A percentile compares a stretch with the other conserved stretches of the same genome.
Evolutionary conservation across 2,113 vertebrate genomes (phyloP).

Genomic region (Percina caprodes): DNA sequence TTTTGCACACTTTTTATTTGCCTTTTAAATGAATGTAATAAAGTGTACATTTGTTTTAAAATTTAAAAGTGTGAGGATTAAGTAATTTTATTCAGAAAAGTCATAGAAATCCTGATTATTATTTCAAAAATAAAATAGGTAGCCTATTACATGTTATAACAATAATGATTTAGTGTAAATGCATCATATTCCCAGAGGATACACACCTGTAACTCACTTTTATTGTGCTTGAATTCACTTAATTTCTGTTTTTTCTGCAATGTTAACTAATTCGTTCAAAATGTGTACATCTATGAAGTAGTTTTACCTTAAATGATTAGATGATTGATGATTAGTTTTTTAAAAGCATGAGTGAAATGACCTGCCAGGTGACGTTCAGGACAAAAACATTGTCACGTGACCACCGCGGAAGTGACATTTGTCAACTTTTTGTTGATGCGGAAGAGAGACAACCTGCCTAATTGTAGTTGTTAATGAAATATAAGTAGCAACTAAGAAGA

Average conservation of each 20-base stretch:
- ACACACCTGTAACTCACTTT: slow-evolving; percentile 1
- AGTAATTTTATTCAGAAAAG: background rate
- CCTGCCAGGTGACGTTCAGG: background rate
- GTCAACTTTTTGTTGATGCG: slow-evolving; percentile 38
- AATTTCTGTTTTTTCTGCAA: no score
- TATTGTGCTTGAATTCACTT: background rate
- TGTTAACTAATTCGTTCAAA: background rate
- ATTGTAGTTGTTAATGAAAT: background rate
- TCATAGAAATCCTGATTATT: background rate
- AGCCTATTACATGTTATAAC: background rate
- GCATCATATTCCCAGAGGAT: background rate
- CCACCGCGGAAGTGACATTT: slow-evolving; percentile 67
- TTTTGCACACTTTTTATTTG: slow-evolving; percentile 69
- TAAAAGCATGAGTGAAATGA: background rate
- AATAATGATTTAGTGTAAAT: background rate
- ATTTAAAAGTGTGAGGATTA: slow-evolving; percentile 41
- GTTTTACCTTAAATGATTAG: background rate
- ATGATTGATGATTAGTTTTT: no score
- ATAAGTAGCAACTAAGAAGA: background rate
- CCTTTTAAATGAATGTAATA: slow-evolving; percentile 69
- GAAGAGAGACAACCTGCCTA: slow-evolving; percentile 52
- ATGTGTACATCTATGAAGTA: background rate
- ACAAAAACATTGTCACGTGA: slow-evolving; percentile 54
- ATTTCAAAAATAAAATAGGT: background rate
- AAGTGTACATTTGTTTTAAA: slow-evolving; percentile 70